Evolutionary conservation across 2,113 vertebrate genomes (phyloP).

Genomic region (Xenus cinereus): DNA sequence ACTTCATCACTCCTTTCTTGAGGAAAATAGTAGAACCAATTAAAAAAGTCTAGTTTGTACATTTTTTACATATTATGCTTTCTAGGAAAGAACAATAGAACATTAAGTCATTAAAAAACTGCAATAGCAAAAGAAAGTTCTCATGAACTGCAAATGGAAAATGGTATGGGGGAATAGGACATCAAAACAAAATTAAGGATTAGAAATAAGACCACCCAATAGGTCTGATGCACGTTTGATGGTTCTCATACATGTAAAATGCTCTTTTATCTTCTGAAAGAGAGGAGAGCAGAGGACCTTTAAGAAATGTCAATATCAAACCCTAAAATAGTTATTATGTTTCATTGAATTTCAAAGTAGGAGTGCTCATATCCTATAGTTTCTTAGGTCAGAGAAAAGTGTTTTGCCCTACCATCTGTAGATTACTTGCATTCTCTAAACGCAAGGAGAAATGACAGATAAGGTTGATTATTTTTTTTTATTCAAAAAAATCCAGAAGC

Average conservation of each 20-base stretch:
- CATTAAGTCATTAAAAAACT: slow-evolving; percentile 38
- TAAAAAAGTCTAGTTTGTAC: slow-evolving; percentile 28
- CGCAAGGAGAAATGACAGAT: not conserved
- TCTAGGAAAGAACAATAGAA: not conserved
- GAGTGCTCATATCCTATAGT: not conserved
- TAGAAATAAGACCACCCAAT: not conserved
- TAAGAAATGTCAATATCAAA: not conserved
- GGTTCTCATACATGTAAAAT: not conserved
- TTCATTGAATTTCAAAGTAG: not conserved
- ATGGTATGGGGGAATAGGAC: not conserved
- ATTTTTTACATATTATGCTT: slow-evolving; percentile 32
- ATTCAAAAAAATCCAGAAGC: not conserved
- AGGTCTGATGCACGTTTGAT: not conserved
- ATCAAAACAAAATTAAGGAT: not conserved
- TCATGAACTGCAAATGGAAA: not conserved
- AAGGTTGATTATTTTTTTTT: not conserved
- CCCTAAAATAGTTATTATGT: not conserved
- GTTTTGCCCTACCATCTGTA: not conserved
- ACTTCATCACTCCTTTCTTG: slow-evolving; percentile 4
- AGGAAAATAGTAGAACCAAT: slow-evolving; percentile 54
- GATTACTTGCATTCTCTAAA: not conserved
- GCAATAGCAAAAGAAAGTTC: not conserved
- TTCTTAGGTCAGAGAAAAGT: not conserved
- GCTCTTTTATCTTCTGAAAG: not conserved
- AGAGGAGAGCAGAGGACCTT: not conserved